Evolutionary conservation across 2,888 invertebrate species (phyloP), one percentile per base, ranked within the genome.

Genomic region (Harmothoe impar): DNA sequence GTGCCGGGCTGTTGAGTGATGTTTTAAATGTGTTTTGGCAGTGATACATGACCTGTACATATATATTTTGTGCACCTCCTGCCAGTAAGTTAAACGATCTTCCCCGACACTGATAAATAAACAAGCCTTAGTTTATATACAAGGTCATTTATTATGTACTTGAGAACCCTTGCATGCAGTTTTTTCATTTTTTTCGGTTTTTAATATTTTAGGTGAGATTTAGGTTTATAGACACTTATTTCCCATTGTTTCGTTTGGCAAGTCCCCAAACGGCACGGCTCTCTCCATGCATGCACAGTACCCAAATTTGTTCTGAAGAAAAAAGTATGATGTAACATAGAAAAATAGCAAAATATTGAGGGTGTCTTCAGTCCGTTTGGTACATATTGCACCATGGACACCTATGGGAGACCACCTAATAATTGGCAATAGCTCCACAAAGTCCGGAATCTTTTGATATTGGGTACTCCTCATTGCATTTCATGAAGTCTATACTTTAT

Each of bases 131-230:
- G 7, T 84, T 43, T 20, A 86, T 86, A 86, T 54, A 86, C 86
- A 86, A 86, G 86, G 86, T 86, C 86, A 86, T 86, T 86, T 86
- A 54, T 81, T 81, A 51, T 51, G 29, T 84, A 84, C 51, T 29
- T 86, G 54, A 86, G 86, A 86, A 51, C 52, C 86, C 86, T 33
- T 86, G 25, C 31, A 25, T 31, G 25, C 33, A 54, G 10, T 25
- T 86, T 86, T 86, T 86, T 86, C 86, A 86, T 86, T 86, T 86
- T 86, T 86, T 86, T 86, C 81, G 20, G 33, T 81, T 81, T 81
- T 81, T 33, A 35, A 81, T 81, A 72, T 81, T 81, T 77, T 81
- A 81, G 81, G 20, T 86, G 25, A 86, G 29, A 31, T 52, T 54
- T 86, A 12, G 20, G 20, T 86, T 31, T 86, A 20, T 25, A 31